phyloP scores from a whole-genome alignment of 2,797 vertebrate genomes.

The Lateolabrax maculatus region DNA sequence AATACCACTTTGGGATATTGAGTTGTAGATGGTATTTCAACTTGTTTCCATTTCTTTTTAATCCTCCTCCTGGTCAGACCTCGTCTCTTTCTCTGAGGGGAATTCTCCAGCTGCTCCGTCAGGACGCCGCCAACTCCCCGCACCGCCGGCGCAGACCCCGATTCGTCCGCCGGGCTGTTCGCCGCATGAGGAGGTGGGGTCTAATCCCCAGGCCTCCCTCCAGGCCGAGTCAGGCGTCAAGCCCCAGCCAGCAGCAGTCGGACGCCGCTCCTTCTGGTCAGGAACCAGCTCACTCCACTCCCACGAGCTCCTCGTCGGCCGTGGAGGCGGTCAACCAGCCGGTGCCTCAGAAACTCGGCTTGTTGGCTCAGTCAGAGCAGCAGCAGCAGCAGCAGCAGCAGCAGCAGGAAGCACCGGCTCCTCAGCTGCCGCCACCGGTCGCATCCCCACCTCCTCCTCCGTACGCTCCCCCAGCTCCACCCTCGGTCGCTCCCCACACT shows the following conservation, averaged over 20 bases:
- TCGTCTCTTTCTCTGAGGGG: slow-evolving; percentile 86
- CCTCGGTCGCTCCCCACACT: slow-evolving; percentile 38
- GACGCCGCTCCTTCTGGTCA: slow-evolving; percentile 64
- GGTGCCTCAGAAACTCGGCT: slow-evolving; percentile 82
- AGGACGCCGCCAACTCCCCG: slow-evolving; percentile 82
- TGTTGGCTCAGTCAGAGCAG: slow-evolving; percentile 74
- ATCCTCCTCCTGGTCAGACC: slow-evolving; percentile 65
- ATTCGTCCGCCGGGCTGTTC: slow-evolving; percentile 84
- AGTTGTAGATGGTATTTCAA: neutral
- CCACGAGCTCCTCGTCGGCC: slow-evolving; percentile 70
- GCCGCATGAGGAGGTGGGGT: slow-evolving; percentile 87
- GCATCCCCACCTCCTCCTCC: slow-evolving; percentile 68
- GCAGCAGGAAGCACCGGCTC: slow-evolving; percentile 18
- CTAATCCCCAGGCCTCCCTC: slow-evolving; percentile 81
- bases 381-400: slow-evolving; percentile 60
- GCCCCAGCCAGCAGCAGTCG: slow-evolving; percentile 74
- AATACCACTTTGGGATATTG: neutral
- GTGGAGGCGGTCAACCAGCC: slow-evolving; percentile 79
- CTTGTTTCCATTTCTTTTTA: neutral
- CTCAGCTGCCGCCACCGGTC: slow-evolving; percentile 4
- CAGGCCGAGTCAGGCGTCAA: slow-evolving; percentile 73
- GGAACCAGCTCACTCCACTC: slow-evolving; percentile 63
- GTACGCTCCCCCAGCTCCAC: slow-evolving; percentile 64
- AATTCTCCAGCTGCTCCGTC: slow-evolving; percentile 88
- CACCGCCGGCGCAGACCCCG: slow-evolving; percentile 85